Conservation (phyloP, 2,797 vertebrate genomes). For the Hylomyscus alleni region DNA sequence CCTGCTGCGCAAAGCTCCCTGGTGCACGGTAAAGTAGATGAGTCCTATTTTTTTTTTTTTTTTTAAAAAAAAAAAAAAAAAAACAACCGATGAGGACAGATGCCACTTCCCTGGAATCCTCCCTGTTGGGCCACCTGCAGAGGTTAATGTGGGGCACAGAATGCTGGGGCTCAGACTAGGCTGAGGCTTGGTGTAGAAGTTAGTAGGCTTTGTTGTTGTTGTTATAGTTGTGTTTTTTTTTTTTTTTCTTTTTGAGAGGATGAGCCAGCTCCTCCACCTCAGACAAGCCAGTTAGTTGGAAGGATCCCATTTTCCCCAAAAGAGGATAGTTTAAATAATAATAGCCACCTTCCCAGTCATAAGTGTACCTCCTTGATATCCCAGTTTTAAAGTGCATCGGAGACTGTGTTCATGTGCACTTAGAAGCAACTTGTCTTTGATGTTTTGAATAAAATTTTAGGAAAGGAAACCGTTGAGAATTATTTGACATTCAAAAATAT, state of each 20-base stretch:
- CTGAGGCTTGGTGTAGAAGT: constrained; percentile 39
- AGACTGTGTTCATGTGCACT: constrained; percentile 30
- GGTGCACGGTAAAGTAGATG: constrained; percentile 29
- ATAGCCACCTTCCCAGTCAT: constrained; percentile 45
- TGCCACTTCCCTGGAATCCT: constrained; percentile 61
- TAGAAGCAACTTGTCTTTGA: constrained; percentile 52
- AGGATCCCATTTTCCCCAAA: constrained; percentile 47
- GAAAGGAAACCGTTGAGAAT: constrained; percentile 23
- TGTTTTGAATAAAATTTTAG: constrained; percentile 44
- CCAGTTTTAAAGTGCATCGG: constrained; percentile 38
- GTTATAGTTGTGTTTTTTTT: neutral
- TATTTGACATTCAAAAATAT: constrained; percentile 47
- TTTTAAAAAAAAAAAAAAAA: no score
- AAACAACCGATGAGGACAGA: neutral
- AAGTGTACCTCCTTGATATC: constrained; percentile 44
- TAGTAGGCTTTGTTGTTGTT: constrained; percentile 55
- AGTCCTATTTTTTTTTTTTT: no score
- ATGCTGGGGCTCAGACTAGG: neutral
- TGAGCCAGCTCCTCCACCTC: constrained; percentile 9
- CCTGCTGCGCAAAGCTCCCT: constrained; percentile 54
- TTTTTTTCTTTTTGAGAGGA: constrained; percentile 43
- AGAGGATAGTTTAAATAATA: constrained; percentile 58
- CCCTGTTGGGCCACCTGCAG: constrained; percentile 51
- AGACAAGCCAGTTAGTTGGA: constrained; percentile 57
- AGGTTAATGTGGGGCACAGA: constrained; percentile 55